These are phyloP conservation scores for Macrotus californicus DNA, from an alignment of 2,113 vertebrate species.

Conservation along the genomic window DNA sequence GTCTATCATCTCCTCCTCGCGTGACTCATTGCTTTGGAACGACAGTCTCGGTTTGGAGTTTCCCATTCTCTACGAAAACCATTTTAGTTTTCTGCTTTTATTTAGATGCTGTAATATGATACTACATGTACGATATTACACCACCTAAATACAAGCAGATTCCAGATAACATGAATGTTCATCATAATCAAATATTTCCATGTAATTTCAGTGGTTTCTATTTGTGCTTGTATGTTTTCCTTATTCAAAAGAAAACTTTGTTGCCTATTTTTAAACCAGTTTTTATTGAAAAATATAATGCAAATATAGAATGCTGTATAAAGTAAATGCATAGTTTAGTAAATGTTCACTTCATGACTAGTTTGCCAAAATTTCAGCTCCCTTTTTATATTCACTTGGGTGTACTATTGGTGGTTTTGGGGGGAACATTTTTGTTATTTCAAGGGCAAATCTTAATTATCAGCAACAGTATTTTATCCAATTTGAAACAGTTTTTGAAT, in stretches of 20 bases:
- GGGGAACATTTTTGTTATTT: not conserved
- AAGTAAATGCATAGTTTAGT: not conserved
- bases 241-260: not conserved
- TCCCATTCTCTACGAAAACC: not conserved
- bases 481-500: not conserved
- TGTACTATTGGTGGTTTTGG: not conserved
- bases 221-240: not conserved
- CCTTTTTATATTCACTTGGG: not conserved
- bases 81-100: not conserved
- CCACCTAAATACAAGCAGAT: not conserved
- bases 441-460: not conserved
- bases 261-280: not conserved
- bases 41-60: not conserved
- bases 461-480: not conserved
- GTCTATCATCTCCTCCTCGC: not conserved
- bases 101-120: not conserved
- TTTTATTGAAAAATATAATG: not conserved
- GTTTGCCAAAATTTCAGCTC: not conserved
- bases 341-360: not conserved
- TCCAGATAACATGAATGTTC: not conserved
- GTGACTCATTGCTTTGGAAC: not conserved
- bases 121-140: not conserved
- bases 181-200: not conserved
- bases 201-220: not conserved
- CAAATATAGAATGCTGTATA: not conserved